These are phyloP conservation scores for Boulengeromyrus knoepffleri DNA, from an alignment of 2,113 vertebrate species.

Conservation along the genomic window DNA sequence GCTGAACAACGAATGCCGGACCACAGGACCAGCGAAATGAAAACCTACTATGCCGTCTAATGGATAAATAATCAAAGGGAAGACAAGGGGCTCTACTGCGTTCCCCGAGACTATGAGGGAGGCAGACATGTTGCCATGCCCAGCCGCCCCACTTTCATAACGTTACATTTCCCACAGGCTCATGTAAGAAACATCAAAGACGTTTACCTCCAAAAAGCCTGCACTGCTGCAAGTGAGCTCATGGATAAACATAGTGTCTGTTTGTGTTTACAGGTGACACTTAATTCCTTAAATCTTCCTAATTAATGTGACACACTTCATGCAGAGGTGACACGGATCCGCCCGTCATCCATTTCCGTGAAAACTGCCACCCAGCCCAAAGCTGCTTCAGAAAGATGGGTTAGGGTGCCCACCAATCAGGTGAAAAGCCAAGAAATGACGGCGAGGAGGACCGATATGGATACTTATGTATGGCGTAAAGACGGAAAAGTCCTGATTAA, in stretches of 20 bases:
- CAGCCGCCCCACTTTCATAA: background rate
- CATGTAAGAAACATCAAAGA: background rate
- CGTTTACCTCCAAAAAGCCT: background rate
- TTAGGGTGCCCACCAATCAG: background rate
- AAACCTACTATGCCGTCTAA: background rate
- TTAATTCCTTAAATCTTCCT: background rate
- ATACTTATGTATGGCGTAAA: background rate
- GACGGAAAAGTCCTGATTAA: background rate
- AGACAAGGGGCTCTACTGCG: background rate
- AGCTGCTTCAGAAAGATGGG: background rate
- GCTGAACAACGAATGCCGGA: background rate
- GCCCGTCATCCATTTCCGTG: background rate
- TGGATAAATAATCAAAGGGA: background rate
- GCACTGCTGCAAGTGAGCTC: background rate
- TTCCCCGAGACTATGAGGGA: background rate
- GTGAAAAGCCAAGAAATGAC: background rate
- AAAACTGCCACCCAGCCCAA: background rate
- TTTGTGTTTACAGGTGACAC: background rate
- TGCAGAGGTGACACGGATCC: background rate
- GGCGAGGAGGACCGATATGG: background rate
- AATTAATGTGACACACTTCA: background rate
- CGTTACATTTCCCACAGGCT: background rate
- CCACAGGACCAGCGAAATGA: background rate
- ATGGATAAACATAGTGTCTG: background rate
- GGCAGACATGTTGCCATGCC: background rate